These are phyloP conservation scores for Scomber colias DNA, from an alignment of 2,113 vertebrate species.

Conservation along the genomic window DNA sequence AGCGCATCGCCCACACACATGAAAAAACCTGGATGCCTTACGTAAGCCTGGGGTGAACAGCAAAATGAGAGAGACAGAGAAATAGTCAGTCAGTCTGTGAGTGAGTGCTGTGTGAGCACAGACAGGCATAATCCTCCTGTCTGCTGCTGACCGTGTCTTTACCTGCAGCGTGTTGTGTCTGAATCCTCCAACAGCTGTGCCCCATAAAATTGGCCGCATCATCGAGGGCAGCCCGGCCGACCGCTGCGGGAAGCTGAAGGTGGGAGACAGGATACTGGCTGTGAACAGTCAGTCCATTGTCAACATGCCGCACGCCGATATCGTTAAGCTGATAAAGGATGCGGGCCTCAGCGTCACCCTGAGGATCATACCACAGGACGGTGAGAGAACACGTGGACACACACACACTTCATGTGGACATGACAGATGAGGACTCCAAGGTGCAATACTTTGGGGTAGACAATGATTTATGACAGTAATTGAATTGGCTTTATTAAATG, in stretches of 20 bases:
- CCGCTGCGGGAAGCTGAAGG: slow-evolving; percentile 96
- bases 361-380: slow-evolving; percentile 97
- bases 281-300: slow-evolving; percentile 98
- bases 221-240: slow-evolving; percentile 98
- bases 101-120: slow-evolving; percentile 43
- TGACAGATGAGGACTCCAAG: not conserved
- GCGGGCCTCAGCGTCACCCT: slow-evolving; percentile 97
- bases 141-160: slow-evolving; percentile 35
- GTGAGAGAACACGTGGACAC: slow-evolving; percentile 82
- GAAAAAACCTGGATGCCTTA: slow-evolving; percentile 60
- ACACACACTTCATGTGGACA: slow-evolving; percentile 28
- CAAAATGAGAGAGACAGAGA: slow-evolving; percentile 67
- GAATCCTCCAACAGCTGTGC: slow-evolving; percentile 87
- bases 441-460: not conserved
- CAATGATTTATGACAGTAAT: slow-evolving; percentile 11
- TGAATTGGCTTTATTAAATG: slow-evolving; percentile 28
- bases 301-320: slow-evolving; percentile 98
- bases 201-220: slow-evolving; percentile 98
- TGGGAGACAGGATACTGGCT: slow-evolving; percentile 97
- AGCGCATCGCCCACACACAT: slow-evolving; percentile 65
- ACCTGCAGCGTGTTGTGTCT: slow-evolving; percentile 39
- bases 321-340: slow-evolving; percentile 99
- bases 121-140: slow-evolving; percentile 38
- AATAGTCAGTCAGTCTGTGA: slow-evolving; percentile 50
- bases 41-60: slow-evolving; percentile 66